Percentiles rank a stretch among this genome's conserved stretches.
Conservation (phyloP, 2,797 vertebrate species). For the Triplophysa bombifrons region DNA sequence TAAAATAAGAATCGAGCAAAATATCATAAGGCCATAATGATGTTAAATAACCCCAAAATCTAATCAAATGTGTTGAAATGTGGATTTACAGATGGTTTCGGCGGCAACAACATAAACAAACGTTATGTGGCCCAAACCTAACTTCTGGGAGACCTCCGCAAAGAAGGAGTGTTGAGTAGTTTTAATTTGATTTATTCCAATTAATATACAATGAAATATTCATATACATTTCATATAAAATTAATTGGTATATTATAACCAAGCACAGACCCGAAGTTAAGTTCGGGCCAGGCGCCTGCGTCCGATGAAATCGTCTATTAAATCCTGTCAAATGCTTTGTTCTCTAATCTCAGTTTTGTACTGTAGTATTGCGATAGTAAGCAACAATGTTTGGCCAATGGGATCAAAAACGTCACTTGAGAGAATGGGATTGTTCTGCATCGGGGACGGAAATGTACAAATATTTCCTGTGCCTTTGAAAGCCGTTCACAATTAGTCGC, state of each 20-base stretch:
- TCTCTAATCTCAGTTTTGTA: neutral
- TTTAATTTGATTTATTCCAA: no score
- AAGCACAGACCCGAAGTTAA: no score
- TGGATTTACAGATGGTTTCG: no score
- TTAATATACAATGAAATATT: no score
- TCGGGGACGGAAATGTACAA: conserved; percentile 11
- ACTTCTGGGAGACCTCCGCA: no score
- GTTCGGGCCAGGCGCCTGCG: no score
- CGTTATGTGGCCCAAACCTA: no score
- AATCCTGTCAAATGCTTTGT: neutral
- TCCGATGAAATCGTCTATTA: no score
- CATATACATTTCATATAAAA: no score
- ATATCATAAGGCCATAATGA: neutral
- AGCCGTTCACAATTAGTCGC: conserved; percentile 7
- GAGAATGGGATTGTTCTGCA: conserved; percentile 22
- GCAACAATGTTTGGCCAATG: neutral
- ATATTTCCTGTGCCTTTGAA: conserved; percentile 25
- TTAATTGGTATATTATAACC: no score
- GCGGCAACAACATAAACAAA: no score
- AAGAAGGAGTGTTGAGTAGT: no score
- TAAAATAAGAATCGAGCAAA: neutral
- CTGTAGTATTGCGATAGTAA: conserved; percentile 2
- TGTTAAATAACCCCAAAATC: neutral
- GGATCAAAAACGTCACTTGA: conserved; percentile 23
- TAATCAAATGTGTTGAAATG: neutral